phyloP scores from a whole-genome alignment of 1,140 invertebrate genomes.

The Brachionus manjavacas region DNA sequence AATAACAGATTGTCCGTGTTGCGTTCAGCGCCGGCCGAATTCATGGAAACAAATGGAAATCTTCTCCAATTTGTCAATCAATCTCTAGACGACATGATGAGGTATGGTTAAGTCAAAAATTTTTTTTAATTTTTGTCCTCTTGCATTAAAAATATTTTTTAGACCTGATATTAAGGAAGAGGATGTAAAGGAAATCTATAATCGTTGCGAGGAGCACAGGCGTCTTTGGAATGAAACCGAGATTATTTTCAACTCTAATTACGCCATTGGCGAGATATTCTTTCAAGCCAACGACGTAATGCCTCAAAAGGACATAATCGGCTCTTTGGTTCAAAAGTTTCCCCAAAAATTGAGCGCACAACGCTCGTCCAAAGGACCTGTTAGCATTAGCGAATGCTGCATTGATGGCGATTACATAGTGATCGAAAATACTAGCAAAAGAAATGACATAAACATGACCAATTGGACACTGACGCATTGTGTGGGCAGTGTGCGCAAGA shows the following conservation, averaged over 20 bases:
- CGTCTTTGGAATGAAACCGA: conserved; percentile 41
- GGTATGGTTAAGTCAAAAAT: neutral
- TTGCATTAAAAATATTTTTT: neutral
- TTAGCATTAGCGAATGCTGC: conserved; percentile 59
- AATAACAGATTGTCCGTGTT: conserved; percentile 26
- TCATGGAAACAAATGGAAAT: conserved; percentile 38
- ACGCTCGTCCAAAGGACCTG: conserved; percentile 58
- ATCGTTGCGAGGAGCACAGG: conserved; percentile 35
- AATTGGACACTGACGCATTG: conserved; percentile 37
- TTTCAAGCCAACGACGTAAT: neutral
- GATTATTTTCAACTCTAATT: conserved; percentile 39
- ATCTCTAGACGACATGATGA: conserved; percentile 41
- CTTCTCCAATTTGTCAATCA: conserved; percentile 37
- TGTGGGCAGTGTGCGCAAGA: conserved; percentile 37
- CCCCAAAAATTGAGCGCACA: conserved; percentile 46
- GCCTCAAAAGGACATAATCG: conserved; percentile 35
- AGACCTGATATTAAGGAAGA: conserved; percentile 38
- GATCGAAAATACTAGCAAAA: conserved; percentile 58
- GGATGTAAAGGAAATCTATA: conserved; percentile 38
- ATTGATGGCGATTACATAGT: conserved; percentile 60
- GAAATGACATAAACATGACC: conserved; percentile 45
- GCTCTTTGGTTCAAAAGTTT: conserved; percentile 22
- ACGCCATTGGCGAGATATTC: conserved; percentile 31
- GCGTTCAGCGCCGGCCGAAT: conserved; percentile 29
- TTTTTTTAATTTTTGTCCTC: neutral